Percentiles rank a stretch among this genome's conserved stretches.
Evolutionary conservation across 1,140 invertebrate genomes (phyloP).

Genomic region (Scaptomyza montana): DNA sequence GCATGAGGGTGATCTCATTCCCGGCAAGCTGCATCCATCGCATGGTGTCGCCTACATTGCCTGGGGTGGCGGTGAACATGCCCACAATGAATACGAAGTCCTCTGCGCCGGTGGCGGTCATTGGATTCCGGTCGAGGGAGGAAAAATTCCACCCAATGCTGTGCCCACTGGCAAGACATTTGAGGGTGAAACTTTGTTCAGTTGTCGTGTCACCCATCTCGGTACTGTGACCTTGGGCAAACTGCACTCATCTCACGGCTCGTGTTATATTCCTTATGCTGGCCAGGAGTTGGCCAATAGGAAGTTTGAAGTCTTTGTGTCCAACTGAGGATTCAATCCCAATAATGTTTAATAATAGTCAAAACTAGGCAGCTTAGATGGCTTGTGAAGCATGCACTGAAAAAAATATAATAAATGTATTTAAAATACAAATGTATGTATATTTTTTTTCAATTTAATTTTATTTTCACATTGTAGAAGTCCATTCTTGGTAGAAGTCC

Average conservation of each 20-base stretch:
- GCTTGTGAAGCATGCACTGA: conserved; percentile 27
- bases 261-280: conserved; percentile 89
- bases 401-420: conserved; percentile 4
- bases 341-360: conserved; percentile 33
- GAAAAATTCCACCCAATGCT: conserved; percentile 88
- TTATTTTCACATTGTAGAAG: conserved; percentile 11
- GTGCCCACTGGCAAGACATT: conserved; percentile 89
- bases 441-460: conserved; percentile 16
- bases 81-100: conserved; percentile 89
- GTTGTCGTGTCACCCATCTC: conserved; percentile 88
- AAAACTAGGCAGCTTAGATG: conserved; percentile 36
- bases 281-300: conserved; percentile 88
- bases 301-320: conserved; percentile 90
- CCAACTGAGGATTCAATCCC: conserved; percentile 50
- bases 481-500: too few relatives aligned
- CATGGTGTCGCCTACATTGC: conserved; percentile 90
- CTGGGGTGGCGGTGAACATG: conserved; percentile 91
- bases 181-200: conserved; percentile 89
- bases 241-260: conserved; percentile 88
- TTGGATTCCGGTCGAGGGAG: conserved; percentile 87
- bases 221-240: conserved; percentile 88
- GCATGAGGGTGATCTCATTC: conserved; percentile 90
- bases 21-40: conserved; percentile 89
- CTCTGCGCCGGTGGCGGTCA: conserved; percentile 86
- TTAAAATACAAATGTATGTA: conserved; percentile 20